Conservation (phyloP, 2,888 invertebrate species). For the Creontiades dilutus region DNA sequence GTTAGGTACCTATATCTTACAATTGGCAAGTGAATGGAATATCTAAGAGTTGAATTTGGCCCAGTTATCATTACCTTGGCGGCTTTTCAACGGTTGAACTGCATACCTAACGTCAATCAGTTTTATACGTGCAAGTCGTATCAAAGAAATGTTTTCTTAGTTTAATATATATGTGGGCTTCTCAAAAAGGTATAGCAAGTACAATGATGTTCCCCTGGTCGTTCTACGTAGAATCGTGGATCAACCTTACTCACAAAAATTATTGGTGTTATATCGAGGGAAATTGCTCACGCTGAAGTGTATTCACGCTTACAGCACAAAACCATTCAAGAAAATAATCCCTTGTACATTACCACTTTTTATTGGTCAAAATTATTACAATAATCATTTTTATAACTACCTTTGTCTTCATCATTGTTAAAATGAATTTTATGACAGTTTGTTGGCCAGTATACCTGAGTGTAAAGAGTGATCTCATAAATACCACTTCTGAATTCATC, state of each 20-base stretch:
- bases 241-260: neutral
- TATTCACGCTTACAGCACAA: conserved; percentile 16
- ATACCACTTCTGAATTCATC: neutral
- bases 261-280: too few species aligned
- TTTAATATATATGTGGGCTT: too few species aligned
- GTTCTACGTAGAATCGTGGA: neutral
- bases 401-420: too few species aligned
- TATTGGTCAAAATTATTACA: neutral
- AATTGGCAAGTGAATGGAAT: too few species aligned
- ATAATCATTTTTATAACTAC: too few species aligned
- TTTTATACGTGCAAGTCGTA: too few species aligned
- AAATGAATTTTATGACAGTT: too few species aligned
- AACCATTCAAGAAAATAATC: neutral
- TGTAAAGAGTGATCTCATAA: neutral
- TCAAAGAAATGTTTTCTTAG: too few species aligned
- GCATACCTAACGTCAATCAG: neutral
- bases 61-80: neutral
- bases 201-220: too few species aligned
- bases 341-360: neutral
- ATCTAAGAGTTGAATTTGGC: neutral
- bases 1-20: too few species aligned
- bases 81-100: neutral
- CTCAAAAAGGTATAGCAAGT: too few species aligned
- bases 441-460: neutral
- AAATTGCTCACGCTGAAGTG: neutral